phyloP scores from a whole-genome alignment of 2,797 vertebrate species.

The Valencia hispanica region DNA sequence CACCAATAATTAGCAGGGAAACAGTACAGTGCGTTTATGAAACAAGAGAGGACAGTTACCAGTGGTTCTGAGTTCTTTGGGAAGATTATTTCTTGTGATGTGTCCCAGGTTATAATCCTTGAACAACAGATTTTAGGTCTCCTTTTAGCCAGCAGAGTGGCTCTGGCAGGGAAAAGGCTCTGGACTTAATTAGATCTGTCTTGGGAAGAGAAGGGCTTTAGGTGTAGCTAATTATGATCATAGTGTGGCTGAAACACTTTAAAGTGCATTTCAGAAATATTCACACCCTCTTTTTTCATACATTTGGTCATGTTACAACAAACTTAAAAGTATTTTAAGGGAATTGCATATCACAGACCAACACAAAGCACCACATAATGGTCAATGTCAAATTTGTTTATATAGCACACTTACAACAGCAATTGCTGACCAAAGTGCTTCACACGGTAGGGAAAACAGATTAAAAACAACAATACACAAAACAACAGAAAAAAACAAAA shows the following conservation, averaged over 20 bases:
- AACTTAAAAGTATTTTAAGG: background rate
- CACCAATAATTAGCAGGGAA: constrained; percentile 81
- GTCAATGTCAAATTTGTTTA: too few relatives aligned
- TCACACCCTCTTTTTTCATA: background rate
- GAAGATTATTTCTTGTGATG: constrained; percentile 83
- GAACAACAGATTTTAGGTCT: constrained; percentile 79
- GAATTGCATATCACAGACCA: background rate
- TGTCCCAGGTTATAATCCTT: constrained; percentile 84
- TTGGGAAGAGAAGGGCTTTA: constrained; percentile 81
- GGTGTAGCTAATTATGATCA: constrained; percentile 87
- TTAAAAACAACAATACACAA: too few relatives aligned
- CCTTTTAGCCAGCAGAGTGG: constrained; percentile 74
- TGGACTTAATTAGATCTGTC: constrained; percentile 85
- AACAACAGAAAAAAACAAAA: too few relatives aligned
- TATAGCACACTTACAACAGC: too few relatives aligned
- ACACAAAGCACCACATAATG: background rate
- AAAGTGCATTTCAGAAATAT: constrained; percentile 62
- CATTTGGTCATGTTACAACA: background rate
- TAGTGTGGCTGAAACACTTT: constrained; percentile 83
- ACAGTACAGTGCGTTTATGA: constrained; percentile 74
- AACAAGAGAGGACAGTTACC: constrained; percentile 49
- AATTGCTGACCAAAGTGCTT: too few relatives aligned
- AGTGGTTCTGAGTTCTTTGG: constrained; percentile 57
- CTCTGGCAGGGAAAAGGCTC: constrained; percentile 77
- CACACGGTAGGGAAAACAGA: too few relatives aligned